These are phyloP conservation scores for Desmodus rotundus DNA, from an alignment of 2,113 vertebrate species.

Conservation along the genomic window DNA sequence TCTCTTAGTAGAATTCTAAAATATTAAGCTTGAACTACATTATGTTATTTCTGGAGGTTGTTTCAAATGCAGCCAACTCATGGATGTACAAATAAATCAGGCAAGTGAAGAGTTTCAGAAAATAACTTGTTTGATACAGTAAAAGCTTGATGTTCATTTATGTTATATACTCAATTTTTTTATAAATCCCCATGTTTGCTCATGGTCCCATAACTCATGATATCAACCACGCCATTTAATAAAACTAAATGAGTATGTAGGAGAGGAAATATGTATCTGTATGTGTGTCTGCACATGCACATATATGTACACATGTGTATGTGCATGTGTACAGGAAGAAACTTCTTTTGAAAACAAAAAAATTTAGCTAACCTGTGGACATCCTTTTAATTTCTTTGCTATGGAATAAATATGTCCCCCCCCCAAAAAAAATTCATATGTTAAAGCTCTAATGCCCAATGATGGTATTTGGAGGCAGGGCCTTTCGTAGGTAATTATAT, in stretches of 20 bases:
- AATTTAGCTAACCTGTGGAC: not conserved
- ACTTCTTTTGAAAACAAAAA: not conserved
- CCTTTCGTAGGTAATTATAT: not conserved
- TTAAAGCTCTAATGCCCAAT: not conserved
- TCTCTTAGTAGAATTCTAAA: not conserved
- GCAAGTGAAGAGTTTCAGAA: not conserved
- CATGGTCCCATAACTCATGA: not conserved
- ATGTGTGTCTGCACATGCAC: fast-evolving
- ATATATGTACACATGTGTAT: fast-evolving
- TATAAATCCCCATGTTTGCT: not conserved
- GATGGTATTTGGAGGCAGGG: not conserved
- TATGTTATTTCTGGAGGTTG: not conserved
- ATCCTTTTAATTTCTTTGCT: not conserved
- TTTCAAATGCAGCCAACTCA: not conserved
- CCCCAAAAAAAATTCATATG: not conserved
- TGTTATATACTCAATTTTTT: not conserved
- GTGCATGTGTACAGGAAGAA: not conserved
- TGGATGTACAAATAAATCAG: not conserved
- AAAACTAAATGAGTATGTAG: not conserved
- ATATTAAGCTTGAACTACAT: not conserved
- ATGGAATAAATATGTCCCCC: not conserved
- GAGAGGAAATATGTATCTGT: not conserved
- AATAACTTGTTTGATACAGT: not conserved
- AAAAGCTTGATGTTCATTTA: not conserved
- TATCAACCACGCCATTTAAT: not conserved